phyloP scores from a whole-genome alignment of 2,888 invertebrate species.

The Capitulum mitella region DNA sequence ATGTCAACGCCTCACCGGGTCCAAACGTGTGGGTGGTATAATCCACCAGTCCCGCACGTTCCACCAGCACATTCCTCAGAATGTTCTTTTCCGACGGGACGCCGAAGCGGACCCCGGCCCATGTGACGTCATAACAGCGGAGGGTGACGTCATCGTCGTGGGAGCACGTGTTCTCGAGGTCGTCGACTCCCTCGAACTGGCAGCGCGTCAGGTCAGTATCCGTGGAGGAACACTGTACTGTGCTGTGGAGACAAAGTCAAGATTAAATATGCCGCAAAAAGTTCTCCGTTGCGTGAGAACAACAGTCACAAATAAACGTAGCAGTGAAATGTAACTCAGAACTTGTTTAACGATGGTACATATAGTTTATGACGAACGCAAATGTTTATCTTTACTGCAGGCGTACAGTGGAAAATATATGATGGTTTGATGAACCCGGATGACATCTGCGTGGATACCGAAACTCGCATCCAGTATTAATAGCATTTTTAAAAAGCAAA shows the following conservation, averaged over 20 bases:
- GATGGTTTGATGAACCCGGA: no score
- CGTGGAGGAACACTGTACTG: constrained; percentile 77
- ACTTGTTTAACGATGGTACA: no score
- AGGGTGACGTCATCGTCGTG: constrained; percentile 57
- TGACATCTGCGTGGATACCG: no score
- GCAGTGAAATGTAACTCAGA: no score
- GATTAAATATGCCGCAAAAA: no score
- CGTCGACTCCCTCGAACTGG: constrained; percentile 78
- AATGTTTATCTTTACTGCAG: no score
- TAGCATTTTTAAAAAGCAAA: no score
- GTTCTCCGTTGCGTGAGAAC: no score
- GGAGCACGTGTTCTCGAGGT: constrained; percentile 56
- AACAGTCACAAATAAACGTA: no score
- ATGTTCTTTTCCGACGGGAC: constrained; percentile 78
- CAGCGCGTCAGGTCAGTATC: constrained; percentile 86
- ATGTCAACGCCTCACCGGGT: constrained; percentile 56
- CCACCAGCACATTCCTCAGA: constrained; percentile 77
- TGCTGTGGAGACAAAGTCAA: background rate
- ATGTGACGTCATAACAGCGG: constrained; percentile 79
- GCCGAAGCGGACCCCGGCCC: constrained; percentile 89
- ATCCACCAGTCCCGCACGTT: constrained; percentile 88
- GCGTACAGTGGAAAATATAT: no score
- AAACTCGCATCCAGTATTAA: no score
- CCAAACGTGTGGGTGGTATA: constrained; percentile 79
- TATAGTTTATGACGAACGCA: no score